Base-by-base conservation (phyloP, 2,797 vertebrate genomes). In the Petrocephalus sullivani region DNA sequence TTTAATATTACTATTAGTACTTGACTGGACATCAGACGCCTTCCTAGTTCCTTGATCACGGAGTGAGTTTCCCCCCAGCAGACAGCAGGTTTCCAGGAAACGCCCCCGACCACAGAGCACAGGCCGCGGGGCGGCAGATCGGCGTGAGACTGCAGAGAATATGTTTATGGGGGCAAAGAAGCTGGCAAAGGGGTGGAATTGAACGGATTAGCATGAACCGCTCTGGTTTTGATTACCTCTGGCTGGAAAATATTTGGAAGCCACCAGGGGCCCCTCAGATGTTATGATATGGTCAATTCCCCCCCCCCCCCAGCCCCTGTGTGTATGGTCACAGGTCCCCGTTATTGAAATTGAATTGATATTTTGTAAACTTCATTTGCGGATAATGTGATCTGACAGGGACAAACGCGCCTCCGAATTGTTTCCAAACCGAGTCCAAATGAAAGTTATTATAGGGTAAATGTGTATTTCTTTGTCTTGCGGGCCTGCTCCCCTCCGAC, bases 281-380 rank as follows among this genome's bases (percentile, higher is more conserved):
- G 92, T 96, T 96, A 94, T 96, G 95, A 95, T 95, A 94, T 95
- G 93, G 41, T 41, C 41, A 41, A 41, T 41, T 4, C 71, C 12
- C 0, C 23, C 28, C 28, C 8, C 28, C 71, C 33, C 75, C 49
- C 46, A 51, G 19, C 41, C 49, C 46, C 89, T 49, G 92, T 93
- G 93, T 95, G 93, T 96, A 96, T 95, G 94, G 95, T 96, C 96
- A 95, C 93, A 94, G 94, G 94, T 94, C 95, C 92, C 91, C 93
- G 91, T 96, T 96, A 96, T 96, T 97, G 97, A 97, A 98, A 99
- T 97, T 97, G 98, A 99, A 99, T 99, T 98, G 98, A 99, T 99
- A 99, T 98, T 99, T 98, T 98, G 97, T 98, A 99, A 98, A 98
- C 96, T 97, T 99, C 97, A 99, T 99, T 99, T 99, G 97, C 93